Base-by-base conservation (phyloP, 2,888 invertebrate genomes). In the Cephus sareptanus region DNA sequence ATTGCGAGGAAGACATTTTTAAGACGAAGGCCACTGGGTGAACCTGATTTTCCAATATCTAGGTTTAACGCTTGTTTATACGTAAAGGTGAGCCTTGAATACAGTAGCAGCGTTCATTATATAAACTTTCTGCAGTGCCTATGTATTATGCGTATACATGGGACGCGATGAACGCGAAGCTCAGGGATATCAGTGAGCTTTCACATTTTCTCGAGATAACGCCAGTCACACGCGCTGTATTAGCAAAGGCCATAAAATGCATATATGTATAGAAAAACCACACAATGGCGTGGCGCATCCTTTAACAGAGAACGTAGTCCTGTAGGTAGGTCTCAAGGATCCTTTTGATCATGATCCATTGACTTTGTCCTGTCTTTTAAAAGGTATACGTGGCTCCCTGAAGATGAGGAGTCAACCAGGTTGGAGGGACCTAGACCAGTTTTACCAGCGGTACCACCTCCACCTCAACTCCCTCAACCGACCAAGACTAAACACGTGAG, bases 401-500 rank as follows among this genome's bases (percentile, higher is more conserved):
- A 95, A 87, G 96, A 96, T 92, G 96, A 96, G 90, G 94, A 94
- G 82, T 94, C 94, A 87, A 94, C 94, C 86, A 94, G 95, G 91
- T 93, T 96, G 94, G 96, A 95, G 88, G 94, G 95, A 92, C 95
- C 95, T 87, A 93, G 94, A 92, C 85, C 91, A 73, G 88, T 91
- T 34, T 80, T 90, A 80, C 86, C 90, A 34, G 83, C 90, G 13
- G 80, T 83, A 30, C 83, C 87, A 34, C 94, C 94, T 89, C 93
- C 93, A 88, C 93, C 91, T 78, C 92, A 90, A 74, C 90, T 94
- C 85, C 93, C 94, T 85, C 94, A 95, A 86, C 94, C 94, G 81
- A 94, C 95, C 84, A 96, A 96, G 91, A 95, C 96, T 82, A 98
- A 98, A 90, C 98, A 98, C 91, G 98, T 98, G 68, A 97, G 97